Conservation (phyloP, 2,113 vertebrate genomes). For the Pluvianellus socialis region DNA sequence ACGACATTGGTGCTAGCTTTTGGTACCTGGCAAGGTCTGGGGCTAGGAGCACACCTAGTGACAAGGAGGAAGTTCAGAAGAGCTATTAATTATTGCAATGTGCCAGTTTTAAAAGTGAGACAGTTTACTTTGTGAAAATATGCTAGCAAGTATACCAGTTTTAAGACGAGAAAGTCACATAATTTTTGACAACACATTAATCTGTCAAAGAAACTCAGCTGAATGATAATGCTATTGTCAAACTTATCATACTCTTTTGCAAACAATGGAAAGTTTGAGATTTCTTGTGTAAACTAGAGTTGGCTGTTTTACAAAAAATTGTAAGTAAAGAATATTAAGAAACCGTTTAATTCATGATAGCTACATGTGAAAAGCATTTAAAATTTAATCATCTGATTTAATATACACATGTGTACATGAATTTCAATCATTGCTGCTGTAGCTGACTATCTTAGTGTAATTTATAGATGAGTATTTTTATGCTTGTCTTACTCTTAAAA, state of each 20-base stretch:
- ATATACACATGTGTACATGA: not conserved
- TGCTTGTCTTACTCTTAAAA: not conserved
- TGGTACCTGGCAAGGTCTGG: not conserved
- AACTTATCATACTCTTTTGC: not conserved
- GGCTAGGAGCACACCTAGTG: not conserved
- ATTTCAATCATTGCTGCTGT: not conserved
- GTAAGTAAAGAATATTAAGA: not conserved
- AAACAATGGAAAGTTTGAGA: conserved; percentile 1
- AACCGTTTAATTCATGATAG: not conserved
- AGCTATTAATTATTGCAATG: not conserved
- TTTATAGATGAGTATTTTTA: not conserved
- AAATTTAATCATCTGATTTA: not conserved
- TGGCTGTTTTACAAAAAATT: not conserved
- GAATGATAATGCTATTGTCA: not conserved
- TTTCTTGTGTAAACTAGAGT: not conserved
- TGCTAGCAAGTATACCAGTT: not conserved
- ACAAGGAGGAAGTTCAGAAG: not conserved
- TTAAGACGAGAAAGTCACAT: not conserved
- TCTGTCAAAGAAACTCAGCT: not conserved
- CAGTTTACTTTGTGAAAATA: not conserved
- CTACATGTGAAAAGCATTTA: not conserved
- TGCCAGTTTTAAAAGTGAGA: not conserved
- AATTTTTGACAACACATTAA: not conserved
- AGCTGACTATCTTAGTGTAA: not conserved
- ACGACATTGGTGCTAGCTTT: not conserved